Evolutionary conservation across 2,888 invertebrate genomes (phyloP).

Genomic region (Neoaliturus tenellus): DNA sequence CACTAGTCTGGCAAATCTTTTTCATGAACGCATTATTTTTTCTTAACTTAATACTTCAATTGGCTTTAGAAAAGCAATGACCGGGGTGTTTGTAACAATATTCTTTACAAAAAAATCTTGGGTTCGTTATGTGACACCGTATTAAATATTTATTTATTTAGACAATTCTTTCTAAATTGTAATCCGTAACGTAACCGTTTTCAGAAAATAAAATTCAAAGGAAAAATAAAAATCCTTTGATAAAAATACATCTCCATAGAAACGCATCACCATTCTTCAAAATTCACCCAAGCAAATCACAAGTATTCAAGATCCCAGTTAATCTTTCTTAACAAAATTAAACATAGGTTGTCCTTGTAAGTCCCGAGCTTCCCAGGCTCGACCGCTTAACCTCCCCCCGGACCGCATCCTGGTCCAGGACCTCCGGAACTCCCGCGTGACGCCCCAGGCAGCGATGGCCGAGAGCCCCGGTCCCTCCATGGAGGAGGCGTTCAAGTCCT

Average conservation of each 20-base stretch:
- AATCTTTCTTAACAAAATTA: background rate
- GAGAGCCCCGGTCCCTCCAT: background rate
- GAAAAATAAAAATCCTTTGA: too few relatives aligned
- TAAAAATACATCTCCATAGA: background rate
- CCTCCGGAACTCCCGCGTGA: background rate
- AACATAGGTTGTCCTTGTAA: slow-evolving; percentile 40
- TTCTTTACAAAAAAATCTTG: too few relatives aligned
- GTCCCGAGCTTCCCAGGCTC: background rate
- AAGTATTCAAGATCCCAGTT: background rate
- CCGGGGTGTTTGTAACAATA: too few relatives aligned
- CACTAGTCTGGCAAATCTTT: too few relatives aligned
- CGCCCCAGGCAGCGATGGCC: background rate
- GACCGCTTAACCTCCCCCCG: background rate
- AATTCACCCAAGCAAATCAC: background rate
- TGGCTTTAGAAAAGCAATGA: too few relatives aligned
- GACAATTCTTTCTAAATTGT: too few relatives aligned
- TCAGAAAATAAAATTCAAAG: too few relatives aligned
- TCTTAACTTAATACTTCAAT: too few relatives aligned
- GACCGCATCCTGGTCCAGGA: background rate
- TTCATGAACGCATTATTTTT: too few relatives aligned
- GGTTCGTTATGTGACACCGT: too few relatives aligned
- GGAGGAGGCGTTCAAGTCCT: slow-evolving; percentile 69
- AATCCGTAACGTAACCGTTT: too few relatives aligned
- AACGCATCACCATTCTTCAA: background rate
- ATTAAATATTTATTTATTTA: too few relatives aligned